Base-by-base conservation (phyloP, 35 echinoderm and acorn worm species). In the Anneissia japonica region DNA sequence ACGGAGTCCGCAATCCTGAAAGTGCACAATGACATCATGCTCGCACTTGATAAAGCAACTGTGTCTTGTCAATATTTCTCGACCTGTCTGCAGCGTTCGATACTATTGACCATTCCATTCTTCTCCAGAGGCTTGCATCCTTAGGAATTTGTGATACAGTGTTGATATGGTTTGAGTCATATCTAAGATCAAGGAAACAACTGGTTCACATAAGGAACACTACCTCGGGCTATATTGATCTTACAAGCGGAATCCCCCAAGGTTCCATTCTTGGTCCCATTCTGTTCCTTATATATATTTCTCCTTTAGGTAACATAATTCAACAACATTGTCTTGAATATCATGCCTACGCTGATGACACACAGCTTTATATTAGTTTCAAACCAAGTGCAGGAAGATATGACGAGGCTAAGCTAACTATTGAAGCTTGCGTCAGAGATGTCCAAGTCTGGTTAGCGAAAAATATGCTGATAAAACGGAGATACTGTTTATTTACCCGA, bases 301-400 rank as follows among this genome's bases (percentile, higher is more conserved):
- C 83, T 11, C 79, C 90, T 77, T 41, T 92, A 30, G 83, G 46
- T 34, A 36, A 97, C 31, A 41, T 96, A 16, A 89, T 91, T 26
- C 16, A n/a, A 36, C 41, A 82, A 39, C 74, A 96, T 83, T 36
- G 34, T 36, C 3, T 92, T 72, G 23, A 80, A 10, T 89, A 79
- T 41, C 90, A 96, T 29, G 38, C 83, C 34, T 92, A 92, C 34
- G 86, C 85, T 37, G 89, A 95, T 84, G 93, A 95, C 85, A 91
- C 85, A 21, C 79, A 95, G 41, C n/a, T 95, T 21, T 91, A 95
- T 74, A 30, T 83, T 7, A 35, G 73, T 81, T 89, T 91, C 35
- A 46, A 85, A 19, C 75, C 88, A 77, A 79, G 31, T n/a, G n/a
- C n/a, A n/a, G n/a, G n/a, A n/a, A n/a, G n/a, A n/a, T n/a, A n/a